Conservation (phyloP, 2,888 invertebrate genomes). For the Mythimna vitellina region DNA sequence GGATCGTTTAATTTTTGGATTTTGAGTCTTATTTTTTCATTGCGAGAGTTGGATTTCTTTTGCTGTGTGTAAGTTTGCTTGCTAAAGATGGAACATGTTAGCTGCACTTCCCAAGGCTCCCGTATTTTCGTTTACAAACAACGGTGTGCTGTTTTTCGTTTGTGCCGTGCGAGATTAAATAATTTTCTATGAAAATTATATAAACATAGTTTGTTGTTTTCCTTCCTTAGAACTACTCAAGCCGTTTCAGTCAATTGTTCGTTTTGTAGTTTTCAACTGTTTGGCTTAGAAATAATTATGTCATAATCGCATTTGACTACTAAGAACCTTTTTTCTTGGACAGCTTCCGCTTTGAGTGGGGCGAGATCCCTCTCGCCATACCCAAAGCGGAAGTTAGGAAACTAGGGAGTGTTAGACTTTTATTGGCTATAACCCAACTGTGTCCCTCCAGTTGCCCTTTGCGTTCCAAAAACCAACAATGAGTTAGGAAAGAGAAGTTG, state of each 20-base stretch:
- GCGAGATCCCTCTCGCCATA: too few species aligned
- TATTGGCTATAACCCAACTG: too few species aligned
- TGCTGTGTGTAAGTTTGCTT: conserved; percentile 49
- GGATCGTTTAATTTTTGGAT: conserved; percentile 65
- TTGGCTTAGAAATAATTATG: conserved; percentile 11
- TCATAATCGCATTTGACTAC: too few species aligned
- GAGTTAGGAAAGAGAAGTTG: too few species aligned
- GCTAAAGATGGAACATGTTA: conserved; percentile 83
- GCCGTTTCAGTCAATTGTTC: conserved; percentile 32
- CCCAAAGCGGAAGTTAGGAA: too few species aligned
- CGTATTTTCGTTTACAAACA: conserved; percentile 85
- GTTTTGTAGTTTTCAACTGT: conserved; percentile 29
- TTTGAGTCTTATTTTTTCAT: conserved; percentile 48
- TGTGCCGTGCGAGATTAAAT: conserved; percentile 81
- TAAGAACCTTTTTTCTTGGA: too few species aligned
- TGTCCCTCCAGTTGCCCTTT: too few species aligned
- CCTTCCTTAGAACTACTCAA: conserved; percentile 64
- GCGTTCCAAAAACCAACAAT: too few species aligned
- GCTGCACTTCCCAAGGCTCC: conserved; percentile 86
- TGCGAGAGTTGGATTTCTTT: conserved; percentile 68
- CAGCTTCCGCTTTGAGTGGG: too few species aligned
- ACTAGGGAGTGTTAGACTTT: too few species aligned
- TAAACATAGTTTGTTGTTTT: conserved; percentile 73
- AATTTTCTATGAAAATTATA: conserved; percentile 81
- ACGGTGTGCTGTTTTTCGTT: conserved; percentile 83